Evolutionary conservation across 1,140 invertebrate genomes (phyloP).

Genomic region (Drosophila sp.): DNA sequence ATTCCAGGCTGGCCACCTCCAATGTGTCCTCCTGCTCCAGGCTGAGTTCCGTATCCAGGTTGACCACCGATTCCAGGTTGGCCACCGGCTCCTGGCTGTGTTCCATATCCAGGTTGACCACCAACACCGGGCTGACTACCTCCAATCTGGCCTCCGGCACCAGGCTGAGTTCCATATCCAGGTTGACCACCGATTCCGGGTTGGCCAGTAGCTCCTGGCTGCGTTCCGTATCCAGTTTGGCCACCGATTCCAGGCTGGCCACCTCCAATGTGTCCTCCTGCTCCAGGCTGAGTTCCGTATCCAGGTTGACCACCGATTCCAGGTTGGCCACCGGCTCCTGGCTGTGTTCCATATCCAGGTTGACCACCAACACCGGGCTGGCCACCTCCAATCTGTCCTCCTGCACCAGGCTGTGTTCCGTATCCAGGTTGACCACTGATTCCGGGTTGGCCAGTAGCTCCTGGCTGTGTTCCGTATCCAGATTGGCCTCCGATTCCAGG

Average conservation of each 20-base stretch:
- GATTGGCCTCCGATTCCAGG: conserved; percentile 21
- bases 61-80: conserved; percentile 17
- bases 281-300: conserved; percentile 21
- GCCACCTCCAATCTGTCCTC: background rate
- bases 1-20: no score
- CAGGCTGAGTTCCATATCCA: conserved; percentile 20
- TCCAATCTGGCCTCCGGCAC: conserved; percentile 23
- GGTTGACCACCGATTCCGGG: conserved; percentile 29
- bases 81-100: background rate
- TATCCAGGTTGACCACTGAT: conserved; percentile 32
- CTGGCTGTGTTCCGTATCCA: conserved; percentile 14
- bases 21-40: conserved; percentile 22
- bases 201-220: conserved; percentile 18
- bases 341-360: conserved; percentile 10
- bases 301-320: conserved; percentile 30
- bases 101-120: conserved; percentile 14
- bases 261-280: conserved; percentile 7
- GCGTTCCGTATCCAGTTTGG: no score
- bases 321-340: conserved; percentile 22
- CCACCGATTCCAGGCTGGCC: conserved; percentile 14
- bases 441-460: conserved; percentile 6
- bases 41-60: conserved; percentile 21
- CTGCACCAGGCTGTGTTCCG: conserved; percentile 19
- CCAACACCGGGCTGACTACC: conserved; percentile 18
- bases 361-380: conserved; percentile 17